A percentile compares a stretch with the other conserved stretches of the same genome.
Evolutionary conservation across 2,113 vertebrate genomes (phyloP).

Genomic region (Taurulus bubalis): DNA sequence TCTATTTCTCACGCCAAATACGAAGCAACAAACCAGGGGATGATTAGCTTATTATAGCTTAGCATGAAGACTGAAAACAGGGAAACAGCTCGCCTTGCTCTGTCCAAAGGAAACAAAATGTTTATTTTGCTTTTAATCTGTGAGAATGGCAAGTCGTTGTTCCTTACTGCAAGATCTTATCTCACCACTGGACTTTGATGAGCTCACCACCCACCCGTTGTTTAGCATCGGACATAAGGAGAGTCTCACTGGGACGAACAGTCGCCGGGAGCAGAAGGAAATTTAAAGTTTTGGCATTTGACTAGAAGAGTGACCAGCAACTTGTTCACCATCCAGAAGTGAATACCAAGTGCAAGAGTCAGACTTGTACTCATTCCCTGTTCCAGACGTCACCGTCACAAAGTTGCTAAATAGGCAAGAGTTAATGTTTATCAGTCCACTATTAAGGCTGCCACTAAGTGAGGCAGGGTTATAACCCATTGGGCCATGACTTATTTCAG

Average conservation of each 20-base stretch:
- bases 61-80: neutral
- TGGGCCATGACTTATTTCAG: slow-evolving; percentile 19
- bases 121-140: neutral
- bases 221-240: slow-evolving; percentile 21
- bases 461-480: neutral
- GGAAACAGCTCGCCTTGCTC: neutral
- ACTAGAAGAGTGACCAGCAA: slow-evolving; percentile 10
- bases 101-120: neutral
- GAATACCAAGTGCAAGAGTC: slow-evolving; percentile 52
- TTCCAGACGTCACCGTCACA: slow-evolving; percentile 28
- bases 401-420: slow-evolving; percentile 10
- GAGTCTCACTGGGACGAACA: slow-evolving; percentile 40
- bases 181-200: slow-evolving; percentile 57
- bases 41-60: neutral
- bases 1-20: neutral
- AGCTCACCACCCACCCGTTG: slow-evolving; percentile 49
- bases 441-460: slow-evolving; percentile 33
- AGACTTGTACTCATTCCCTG: slow-evolving; percentile 15
- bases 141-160: neutral
- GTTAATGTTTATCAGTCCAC: slow-evolving; percentile 14
- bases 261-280: slow-evolving; percentile 36
- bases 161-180: slow-evolving; percentile 46
- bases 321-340: slow-evolving; percentile 40
- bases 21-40: neutral
- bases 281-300: slow-evolving; percentile 41